Conservation (phyloP, 1,140 invertebrate species). For the Diploscapter pachys region DNA sequence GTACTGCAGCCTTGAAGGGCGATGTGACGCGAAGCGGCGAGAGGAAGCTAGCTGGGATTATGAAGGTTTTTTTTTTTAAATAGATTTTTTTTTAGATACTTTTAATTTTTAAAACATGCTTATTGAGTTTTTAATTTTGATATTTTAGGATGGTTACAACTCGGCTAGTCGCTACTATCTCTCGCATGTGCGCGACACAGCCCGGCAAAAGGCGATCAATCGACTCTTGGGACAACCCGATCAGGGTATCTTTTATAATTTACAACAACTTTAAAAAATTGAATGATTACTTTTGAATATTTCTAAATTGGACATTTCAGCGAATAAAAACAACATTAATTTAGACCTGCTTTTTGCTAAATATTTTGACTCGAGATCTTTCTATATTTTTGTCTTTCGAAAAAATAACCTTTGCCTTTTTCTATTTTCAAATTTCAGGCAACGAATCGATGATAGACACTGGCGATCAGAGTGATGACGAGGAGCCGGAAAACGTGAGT, state of each 20-base stretch:
- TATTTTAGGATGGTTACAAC: constrained; percentile 79
- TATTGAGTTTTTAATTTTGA: no score
- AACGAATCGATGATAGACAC: constrained; percentile 19
- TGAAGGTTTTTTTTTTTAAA: constrained; percentile 68
- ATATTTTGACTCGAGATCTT: neutral
- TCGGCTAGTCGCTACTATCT: constrained; percentile 92
- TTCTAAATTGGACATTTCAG: no score
- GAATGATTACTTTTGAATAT: no score
- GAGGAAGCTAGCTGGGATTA: constrained; percentile 86
- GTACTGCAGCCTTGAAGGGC: constrained; percentile 64
- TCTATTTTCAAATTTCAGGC: neutral
- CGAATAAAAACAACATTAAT: no score
- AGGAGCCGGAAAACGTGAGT: constrained; percentile 45
- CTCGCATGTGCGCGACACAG: constrained; percentile 90
- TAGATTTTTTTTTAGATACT: no score
- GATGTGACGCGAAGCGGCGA: constrained; percentile 96
- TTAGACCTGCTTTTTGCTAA: neutral
- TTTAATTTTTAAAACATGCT: no score
- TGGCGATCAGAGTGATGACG: constrained; percentile 41
- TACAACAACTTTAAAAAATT: no score
- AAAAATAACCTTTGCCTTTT: neutral
- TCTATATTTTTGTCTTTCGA: neutral
- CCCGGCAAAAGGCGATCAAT: constrained; percentile 90
- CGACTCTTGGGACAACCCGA: constrained; percentile 29
- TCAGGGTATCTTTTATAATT: constrained; percentile 1